Conservation (phyloP, 2,113 vertebrate genomes). For the Microtus pennsylvanicus region DNA sequence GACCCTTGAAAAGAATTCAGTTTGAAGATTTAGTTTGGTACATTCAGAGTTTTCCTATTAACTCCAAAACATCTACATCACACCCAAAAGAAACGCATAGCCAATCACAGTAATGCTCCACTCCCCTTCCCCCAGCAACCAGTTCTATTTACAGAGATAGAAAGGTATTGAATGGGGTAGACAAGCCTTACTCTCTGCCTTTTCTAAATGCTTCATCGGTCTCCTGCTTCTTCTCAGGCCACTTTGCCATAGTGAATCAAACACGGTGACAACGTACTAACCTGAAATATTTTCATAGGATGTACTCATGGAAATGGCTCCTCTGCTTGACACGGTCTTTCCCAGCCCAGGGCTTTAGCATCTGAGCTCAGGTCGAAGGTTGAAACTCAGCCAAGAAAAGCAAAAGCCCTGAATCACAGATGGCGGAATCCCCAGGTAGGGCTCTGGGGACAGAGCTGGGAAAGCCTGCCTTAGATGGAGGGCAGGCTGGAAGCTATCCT, state of each 20-base stretch:
- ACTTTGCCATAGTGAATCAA: background rate
- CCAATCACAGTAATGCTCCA: background rate
- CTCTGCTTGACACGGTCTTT: background rate
- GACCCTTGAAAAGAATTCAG: background rate
- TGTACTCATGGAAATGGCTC: background rate
- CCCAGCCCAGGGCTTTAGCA: background rate
- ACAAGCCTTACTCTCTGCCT: background rate
- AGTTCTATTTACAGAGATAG: background rate
- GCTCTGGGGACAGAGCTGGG: background rate
- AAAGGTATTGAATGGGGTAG: no score
- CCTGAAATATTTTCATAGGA: background rate
- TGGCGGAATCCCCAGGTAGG: background rate
- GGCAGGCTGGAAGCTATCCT: background rate
- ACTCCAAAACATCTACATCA: background rate
- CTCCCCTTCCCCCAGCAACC: accelerated
- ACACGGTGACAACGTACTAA: no score
- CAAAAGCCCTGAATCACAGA: background rate
- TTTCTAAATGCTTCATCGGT: background rate
- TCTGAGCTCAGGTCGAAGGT: background rate
- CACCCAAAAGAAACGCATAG: background rate
- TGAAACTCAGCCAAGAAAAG: background rate
- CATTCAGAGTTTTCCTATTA: background rate
- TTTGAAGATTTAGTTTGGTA: background rate
- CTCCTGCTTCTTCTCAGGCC: background rate
- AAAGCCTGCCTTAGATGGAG: background rate